Evolutionary conservation across 2,797 vertebrate species (phyloP).

Genomic region (Eurystomus glaucurus): DNA sequence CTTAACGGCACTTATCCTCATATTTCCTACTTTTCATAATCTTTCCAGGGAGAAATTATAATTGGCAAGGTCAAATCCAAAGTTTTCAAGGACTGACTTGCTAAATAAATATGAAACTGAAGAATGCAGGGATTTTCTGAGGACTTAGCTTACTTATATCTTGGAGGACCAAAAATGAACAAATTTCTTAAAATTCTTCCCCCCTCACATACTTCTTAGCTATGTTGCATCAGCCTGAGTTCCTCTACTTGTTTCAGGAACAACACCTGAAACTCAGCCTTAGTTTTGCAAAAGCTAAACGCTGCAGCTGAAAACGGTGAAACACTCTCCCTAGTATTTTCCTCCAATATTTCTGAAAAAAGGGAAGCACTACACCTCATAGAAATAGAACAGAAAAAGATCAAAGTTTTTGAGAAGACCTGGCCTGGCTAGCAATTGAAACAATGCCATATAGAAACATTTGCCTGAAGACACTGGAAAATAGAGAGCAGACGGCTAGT

Average conservation of each 20-base stretch:
- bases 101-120: neutral
- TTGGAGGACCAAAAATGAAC: neutral
- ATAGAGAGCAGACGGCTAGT: neutral
- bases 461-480: neutral
- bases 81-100: neutral
- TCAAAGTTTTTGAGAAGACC: neutral
- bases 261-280: neutral
- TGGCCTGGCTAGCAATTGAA: neutral
- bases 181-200: neutral
- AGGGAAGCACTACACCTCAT: neutral
- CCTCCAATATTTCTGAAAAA: neutral
- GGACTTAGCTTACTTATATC: neutral
- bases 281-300: neutral
- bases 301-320: fast-evolving
- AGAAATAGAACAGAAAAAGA: neutral
- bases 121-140: neutral
- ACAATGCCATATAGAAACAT: neutral
- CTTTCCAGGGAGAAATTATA: neutral
- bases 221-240: neutral
- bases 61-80: neutral
- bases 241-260: neutral
- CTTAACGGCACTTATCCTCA: neutral
- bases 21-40: neutral
- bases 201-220: neutral
- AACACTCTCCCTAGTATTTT: neutral